Percentiles rank a stretch among this genome's conserved stretches.
Evolutionary conservation across 2,113 vertebrate genomes (phyloP).

Genomic region (Syngnathus typhle): DNA sequence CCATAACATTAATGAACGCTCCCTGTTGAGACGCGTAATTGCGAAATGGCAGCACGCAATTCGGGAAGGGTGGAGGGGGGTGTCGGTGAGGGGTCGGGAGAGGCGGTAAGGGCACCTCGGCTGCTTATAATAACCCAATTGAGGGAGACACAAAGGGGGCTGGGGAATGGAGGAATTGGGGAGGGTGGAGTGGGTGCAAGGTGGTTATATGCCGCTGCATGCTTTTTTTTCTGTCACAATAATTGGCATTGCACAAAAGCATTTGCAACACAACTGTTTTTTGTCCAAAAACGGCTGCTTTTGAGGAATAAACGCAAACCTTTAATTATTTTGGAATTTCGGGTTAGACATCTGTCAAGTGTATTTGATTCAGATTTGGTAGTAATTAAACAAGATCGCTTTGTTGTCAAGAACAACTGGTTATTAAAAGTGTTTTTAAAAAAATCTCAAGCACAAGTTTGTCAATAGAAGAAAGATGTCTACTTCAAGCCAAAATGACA

Average conservation of each 20-base stretch:
- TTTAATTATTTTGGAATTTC: not conserved
- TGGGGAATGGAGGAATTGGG: slow-evolving; percentile 5
- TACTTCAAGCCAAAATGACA: not conserved
- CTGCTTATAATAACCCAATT: slow-evolving; percentile 57
- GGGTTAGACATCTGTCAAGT: not conserved
- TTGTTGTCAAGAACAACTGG: not conserved
- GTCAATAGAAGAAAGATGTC: not conserved
- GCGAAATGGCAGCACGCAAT: slow-evolving; percentile 62
- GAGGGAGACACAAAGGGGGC: slow-evolving; percentile 34
- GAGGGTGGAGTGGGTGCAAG: slow-evolving; percentile 10
- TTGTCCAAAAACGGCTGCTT: not conserved
- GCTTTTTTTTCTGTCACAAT: slow-evolving; percentile 56
- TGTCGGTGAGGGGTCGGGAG: not conserved
- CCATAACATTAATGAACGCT: slow-evolving; percentile 79
- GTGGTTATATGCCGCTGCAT: slow-evolving; percentile 5
- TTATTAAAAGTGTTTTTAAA: not conserved
- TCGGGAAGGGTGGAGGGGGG: slow-evolving; percentile 23
- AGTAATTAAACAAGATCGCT: not conserved
- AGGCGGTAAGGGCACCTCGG: slow-evolving; percentile 44
- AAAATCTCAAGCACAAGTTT: too few relatives aligned
- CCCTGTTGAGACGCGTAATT: slow-evolving; percentile 72
- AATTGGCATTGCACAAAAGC: slow-evolving; percentile 36
- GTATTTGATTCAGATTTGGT: not conserved
- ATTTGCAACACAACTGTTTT: slow-evolving; percentile 23
- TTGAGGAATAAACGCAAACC: not conserved